Evolutionary conservation across 2,888 invertebrate species (phyloP).

Genomic region (Patella ulyssiponensis): DNA sequence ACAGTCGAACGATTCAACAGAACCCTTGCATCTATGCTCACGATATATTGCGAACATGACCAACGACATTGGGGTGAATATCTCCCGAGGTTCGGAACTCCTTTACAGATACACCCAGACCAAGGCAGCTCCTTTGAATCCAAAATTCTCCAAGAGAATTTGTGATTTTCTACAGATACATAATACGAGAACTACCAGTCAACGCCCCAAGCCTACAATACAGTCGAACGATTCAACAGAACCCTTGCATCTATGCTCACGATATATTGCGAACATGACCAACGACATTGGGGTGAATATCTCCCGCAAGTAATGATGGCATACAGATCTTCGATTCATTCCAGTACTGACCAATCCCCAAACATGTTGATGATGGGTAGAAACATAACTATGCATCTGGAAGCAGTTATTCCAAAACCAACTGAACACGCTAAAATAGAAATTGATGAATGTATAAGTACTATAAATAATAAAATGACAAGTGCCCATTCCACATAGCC

Average conservation of each 20-base stretch:
- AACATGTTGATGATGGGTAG: constrained; percentile 38
- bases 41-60: constrained; percentile 23
- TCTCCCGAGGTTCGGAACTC: constrained; percentile 31
- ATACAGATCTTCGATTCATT: constrained; percentile 33
- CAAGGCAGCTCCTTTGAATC: constrained; percentile 26
- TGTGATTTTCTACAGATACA: constrained; percentile 34
- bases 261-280: constrained; percentile 25
- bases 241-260: constrained; percentile 30
- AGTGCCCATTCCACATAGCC: too few species aligned
- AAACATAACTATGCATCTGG: constrained; percentile 28
- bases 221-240: constrained; percentile 36
- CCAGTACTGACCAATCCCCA: constrained; percentile 29
- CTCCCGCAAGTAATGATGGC: constrained; percentile 39
- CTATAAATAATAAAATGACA: background rate
- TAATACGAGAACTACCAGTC: constrained; percentile 29
- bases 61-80: constrained; percentile 34
- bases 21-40: constrained; percentile 29
- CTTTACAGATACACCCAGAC: constrained; percentile 26
- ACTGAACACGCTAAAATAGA: background rate
- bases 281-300: constrained; percentile 33
- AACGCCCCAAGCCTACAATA: constrained; percentile 32
- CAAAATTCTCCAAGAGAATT: constrained; percentile 27
- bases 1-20: constrained; percentile 37
- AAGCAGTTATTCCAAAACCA: constrained; percentile 28
- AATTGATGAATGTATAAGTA: background rate